Evolutionary conservation across 2,113 vertebrate genomes (phyloP), one percentile per base, ranked within the genome.

Genomic region (Ivindomyrus marchei): DNA sequence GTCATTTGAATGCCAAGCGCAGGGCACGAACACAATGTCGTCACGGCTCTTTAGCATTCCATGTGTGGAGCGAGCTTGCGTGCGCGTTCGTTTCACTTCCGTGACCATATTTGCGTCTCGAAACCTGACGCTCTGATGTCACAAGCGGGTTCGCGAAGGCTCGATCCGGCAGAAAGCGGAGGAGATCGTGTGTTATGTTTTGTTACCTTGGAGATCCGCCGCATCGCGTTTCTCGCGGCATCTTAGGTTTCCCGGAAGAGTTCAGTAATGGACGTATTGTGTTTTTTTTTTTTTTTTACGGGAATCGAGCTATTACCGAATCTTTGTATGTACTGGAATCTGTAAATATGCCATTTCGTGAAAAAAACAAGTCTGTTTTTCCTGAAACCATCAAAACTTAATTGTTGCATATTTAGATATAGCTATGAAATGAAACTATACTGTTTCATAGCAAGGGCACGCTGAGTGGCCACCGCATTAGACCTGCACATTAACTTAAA

Each of bases 61-160:
- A 19, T n/a, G 45, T n/a, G 19, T 27, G 42, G 53, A 45, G 36
- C 31, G 58, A 13, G 45, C 42, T 85, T 47, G 89, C 53, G 19
- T 46, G 89, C 86, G 21, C 24, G 56, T 39, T 88, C 85, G 84
- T 87, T 66, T 56, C 47, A 83, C 86, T 90, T 90, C 90, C 90
- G 21, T 80, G 90, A 6, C 86, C 90, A 90, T 90, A 90, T 90
- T 53, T 88, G 90, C 53, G 17, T 46, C 27, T 77, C 46, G 47
- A 70, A 86, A 90, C 46, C 5, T 27, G 47, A 52, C 47, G 80
- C 88, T 74, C 24, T 13, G 31, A 11, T 27, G 66, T 50, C 21
- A 17, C 49, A 52, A 74, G 88, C 36, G 36, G 11, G 17, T 88
- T 45, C 66, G 42, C 47, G 90, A 39, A 8, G 39, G 66, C 11